Conservation (phyloP, 2,888 invertebrate species). For the Dexiosoma caninum region DNA sequence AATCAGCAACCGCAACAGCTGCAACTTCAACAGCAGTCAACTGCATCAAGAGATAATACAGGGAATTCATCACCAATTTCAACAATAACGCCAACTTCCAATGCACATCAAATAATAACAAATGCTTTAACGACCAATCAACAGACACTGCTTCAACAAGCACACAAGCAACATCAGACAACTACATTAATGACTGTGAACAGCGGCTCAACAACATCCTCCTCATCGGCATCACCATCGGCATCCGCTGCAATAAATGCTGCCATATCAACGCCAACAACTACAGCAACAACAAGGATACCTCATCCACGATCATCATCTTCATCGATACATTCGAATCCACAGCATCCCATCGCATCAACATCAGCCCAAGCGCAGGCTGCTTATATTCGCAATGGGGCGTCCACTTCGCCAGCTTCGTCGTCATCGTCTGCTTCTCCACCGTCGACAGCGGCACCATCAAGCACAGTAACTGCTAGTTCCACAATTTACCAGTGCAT, state of each 20-base stretch:
- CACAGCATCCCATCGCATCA: conserved; percentile 53
- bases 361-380: conserved; percentile 60
- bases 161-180: conserved; percentile 36
- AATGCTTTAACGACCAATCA: conserved; percentile 56
- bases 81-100: conserved; percentile 42
- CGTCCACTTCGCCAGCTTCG: conserved; percentile 53
- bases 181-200: conserved; percentile 54
- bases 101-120: conserved; percentile 43
- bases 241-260: conserved; percentile 33
- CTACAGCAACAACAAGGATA: conserved; percentile 30
- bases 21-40: conserved; percentile 51
- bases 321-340: conserved; percentile 16
- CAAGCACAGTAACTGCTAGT: conserved; percentile 7
- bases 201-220: conserved; percentile 2
- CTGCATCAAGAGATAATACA: conserved; percentile 36
- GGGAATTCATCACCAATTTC: conserved; percentile 48
- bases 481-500: conserved; percentile 73
- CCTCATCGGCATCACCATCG: neutral
- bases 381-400: conserved; percentile 53
- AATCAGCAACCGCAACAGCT: conserved; percentile 53
- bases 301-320: conserved; percentile 29
- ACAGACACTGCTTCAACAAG: conserved; percentile 65
- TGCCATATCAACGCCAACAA: conserved; percentile 43
- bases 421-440: conserved; percentile 57
- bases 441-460: conserved; percentile 58